Base-by-base conservation (phyloP, 2,113 vertebrate species). In the Entelurus aequoreus region DNA sequence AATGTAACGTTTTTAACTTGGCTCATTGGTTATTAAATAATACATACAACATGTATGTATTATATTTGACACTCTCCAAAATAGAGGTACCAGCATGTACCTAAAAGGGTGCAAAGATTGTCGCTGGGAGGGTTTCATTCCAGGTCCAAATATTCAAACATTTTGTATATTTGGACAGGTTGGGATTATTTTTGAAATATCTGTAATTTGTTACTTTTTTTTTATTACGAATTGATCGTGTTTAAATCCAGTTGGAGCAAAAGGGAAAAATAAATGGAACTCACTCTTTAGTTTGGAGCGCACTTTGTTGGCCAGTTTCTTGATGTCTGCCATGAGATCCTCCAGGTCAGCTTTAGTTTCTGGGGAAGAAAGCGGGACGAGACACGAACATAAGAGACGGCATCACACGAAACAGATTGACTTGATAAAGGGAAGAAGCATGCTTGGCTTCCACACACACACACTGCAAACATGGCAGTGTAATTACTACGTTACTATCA, bases 281-380 rank as follows among this genome's bases (percentile, higher is more conserved):
- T 96, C 80, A 98, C 96, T 93, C 89, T 98, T 97, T 88, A 99
- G 89, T 79, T 97, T 97, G 84, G 95, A 96, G 80, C 95, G 96
- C 42, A 98, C 91, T 93, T 95, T 95, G 88, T 98, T 98, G 2
- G 96, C 96, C 0, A 97, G 90, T 87, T 94, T 97, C 89, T 99
- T 99, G 57, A 99, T 98, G 82, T 98, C 94, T 0, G 93, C 91
- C 95, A 98, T 97, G 56, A 98, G 88, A 63, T 97, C 93, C 62
- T 99, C 95, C 76, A 98, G 87, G 57, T 99, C 96, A 8, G 87
- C 93, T 84, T 99, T 98, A 0, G 95, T 98, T 88, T 95, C 96
- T 99, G 79, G 44, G 74, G 49, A 79, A 35, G 56, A 63, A 35
- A 48, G 12, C 51, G 4, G 38, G 61, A 66, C 13, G 35, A 3